Conservation (phyloP, 2,888 invertebrate genomes). For the Linnaemya tessellans region DNA sequence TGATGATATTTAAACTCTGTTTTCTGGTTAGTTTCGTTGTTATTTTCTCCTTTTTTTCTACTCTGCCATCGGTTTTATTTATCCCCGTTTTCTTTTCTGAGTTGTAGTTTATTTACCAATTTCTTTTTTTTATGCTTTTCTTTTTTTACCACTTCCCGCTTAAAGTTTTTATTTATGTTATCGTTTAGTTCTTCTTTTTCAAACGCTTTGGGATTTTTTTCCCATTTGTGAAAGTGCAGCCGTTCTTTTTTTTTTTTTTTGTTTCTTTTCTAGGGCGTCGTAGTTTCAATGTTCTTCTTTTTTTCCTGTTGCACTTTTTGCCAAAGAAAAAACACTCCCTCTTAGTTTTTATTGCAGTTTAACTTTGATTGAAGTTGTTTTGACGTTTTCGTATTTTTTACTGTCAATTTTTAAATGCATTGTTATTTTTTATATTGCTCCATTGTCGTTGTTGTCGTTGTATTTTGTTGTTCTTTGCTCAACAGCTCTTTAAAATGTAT, state of each 20-base stretch:
- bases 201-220: slow-evolving; percentile 50
- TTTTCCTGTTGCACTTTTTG: slow-evolving; percentile 27
- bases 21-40: slow-evolving; percentile 29
- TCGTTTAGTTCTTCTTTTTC: slow-evolving; percentile 6
- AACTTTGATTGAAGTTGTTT: slow-evolving; percentile 72
- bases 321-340: slow-evolving; percentile 36
- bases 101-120: slow-evolving; percentile 15
- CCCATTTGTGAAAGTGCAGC: slow-evolving; percentile 50
- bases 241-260: slow-evolving; percentile 13
- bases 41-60: background rate
- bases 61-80: background rate
- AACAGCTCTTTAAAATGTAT: slow-evolving; percentile 49
- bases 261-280: slow-evolving; percentile 40
- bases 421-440: slow-evolving; percentile 59
- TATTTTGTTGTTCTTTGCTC: slow-evolving; percentile 26
- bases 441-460: slow-evolving; percentile 21
- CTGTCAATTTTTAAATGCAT: slow-evolving; percentile 67
- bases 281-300: slow-evolving; percentile 20
- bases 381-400: slow-evolving; percentile 71
- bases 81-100: slow-evolving; percentile 15
- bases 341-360: slow-evolving; percentile 68
- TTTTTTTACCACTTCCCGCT: slow-evolving; percentile 23
- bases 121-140: background rate
- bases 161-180: slow-evolving; percentile 52
- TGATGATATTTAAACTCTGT: slow-evolving; percentile 48